These are phyloP conservation scores for Melanotaenia trifasciata DNA, from an alignment of 2,797 vertebrate genomes.

Conservation along the genomic window DNA sequence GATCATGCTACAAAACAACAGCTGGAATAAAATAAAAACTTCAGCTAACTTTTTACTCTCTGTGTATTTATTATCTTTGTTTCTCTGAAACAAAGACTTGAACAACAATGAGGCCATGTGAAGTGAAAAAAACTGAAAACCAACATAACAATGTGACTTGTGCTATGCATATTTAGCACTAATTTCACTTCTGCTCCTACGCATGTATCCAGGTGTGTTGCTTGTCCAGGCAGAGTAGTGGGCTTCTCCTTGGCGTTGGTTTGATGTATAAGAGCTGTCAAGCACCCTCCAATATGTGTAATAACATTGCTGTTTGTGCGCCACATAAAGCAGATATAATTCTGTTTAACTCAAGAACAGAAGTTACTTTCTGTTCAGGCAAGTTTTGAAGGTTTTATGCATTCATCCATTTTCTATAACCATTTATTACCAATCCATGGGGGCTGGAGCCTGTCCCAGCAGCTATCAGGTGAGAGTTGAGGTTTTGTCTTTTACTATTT, in stretches of 20 bases:
- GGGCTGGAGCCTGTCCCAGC: too few relatives aligned
- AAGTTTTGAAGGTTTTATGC: background rate
- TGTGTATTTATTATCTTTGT: too few relatives aligned
- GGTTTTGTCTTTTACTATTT: background rate
- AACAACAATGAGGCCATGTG: too few relatives aligned
- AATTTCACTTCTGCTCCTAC: background rate
- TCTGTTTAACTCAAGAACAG: too few relatives aligned
- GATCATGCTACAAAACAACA: too few relatives aligned
- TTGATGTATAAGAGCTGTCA: background rate
- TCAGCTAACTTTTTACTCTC: too few relatives aligned
- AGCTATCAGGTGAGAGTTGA: too few relatives aligned
- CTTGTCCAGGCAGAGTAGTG: background rate
- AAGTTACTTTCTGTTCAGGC: background rate
- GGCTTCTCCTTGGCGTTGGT: background rate
- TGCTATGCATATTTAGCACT: too few relatives aligned
- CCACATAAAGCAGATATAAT: background rate
- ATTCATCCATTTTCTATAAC: background rate
- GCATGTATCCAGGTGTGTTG: background rate
- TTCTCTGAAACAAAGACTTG: too few relatives aligned
- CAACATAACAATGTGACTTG: too few relatives aligned
- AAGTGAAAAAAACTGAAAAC: too few relatives aligned
- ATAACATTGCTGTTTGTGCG: background rate
- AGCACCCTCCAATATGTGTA: background rate
- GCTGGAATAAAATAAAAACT: too few relatives aligned
- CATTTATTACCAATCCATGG: background rate